A percentile compares a stretch with the other conserved stretches of the same genome.
These are phyloP conservation scores for Calycopis cecrops DNA, from an alignment of 1,140 invertebrate species.

Conservation along the genomic window DNA sequence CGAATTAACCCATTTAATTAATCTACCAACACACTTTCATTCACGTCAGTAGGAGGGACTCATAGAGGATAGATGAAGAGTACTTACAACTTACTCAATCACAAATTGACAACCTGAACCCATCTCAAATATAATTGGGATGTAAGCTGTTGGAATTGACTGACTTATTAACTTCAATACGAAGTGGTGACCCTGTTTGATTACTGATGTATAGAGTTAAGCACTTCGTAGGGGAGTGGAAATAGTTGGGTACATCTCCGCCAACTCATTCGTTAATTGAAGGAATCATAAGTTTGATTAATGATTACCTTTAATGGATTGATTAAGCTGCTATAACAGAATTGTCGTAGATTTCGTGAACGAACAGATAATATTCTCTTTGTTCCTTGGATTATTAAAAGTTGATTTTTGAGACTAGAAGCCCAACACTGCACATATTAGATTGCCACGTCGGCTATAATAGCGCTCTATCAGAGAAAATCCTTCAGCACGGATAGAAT, in stretches of 20 bases:
- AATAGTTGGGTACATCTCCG: neutral
- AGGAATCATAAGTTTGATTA: no score
- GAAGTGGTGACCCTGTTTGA: neutral
- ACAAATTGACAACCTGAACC: neutral
- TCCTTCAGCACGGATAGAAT: slow-evolving; percentile 2
- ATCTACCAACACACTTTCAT: no score
- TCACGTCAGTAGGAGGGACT: neutral
- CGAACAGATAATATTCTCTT: no score
- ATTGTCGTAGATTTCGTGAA: no score
- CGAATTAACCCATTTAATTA: no score
- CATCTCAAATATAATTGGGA: neutral
- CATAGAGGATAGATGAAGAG: neutral
- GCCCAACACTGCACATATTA: neutral
- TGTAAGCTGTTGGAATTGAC: neutral
- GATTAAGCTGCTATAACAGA: no score
- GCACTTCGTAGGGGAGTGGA: neutral
- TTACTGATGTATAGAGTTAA: neutral
- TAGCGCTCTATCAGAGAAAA: neutral
- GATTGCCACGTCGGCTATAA: slow-evolving; percentile 5
- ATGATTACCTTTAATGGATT: no score
- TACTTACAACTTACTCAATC: neutral
- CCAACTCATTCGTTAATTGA: neutral
- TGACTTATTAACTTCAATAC: slow-evolving; percentile 7
- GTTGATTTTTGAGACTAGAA: neutral
- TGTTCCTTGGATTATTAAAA: neutral